phyloP scores from a whole-genome alignment of 2,888 invertebrate genomes.

The Pheosia tremula region DNA sequence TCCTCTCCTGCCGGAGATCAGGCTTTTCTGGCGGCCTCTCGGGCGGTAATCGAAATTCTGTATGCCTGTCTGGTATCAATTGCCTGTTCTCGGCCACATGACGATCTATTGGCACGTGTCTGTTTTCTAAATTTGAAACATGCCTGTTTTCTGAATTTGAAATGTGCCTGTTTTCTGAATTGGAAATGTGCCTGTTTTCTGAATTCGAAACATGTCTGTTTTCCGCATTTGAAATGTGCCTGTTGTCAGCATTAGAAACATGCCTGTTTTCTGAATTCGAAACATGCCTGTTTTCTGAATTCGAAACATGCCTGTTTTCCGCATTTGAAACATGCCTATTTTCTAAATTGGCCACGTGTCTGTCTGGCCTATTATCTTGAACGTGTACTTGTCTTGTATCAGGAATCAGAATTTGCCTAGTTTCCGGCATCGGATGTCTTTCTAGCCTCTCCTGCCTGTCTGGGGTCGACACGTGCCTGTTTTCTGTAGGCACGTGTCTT shows the following conservation, averaged over 20 bases:
- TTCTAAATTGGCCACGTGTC: slow-evolving; percentile 14
- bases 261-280: slow-evolving; percentile 21
- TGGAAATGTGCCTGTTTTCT: slow-evolving; percentile 24
- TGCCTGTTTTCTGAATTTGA: slow-evolving; percentile 16
- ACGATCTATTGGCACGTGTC: slow-evolving; percentile 18
- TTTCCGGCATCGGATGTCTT: background rate
- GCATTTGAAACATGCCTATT: background rate
- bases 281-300: slow-evolving; percentile 15
- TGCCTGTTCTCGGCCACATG: slow-evolving; percentile 19
- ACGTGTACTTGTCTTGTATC: slow-evolving; percentile 19
- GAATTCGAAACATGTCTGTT: slow-evolving; percentile 23
- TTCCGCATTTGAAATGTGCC: slow-evolving; percentile 21
- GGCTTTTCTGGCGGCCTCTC: slow-evolving; percentile 63
- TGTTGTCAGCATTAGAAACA: slow-evolving; percentile 15
- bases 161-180: slow-evolving; percentile 8
- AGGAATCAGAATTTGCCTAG: background rate
- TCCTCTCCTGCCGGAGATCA: slow-evolving; percentile 34
- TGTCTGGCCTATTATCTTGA: slow-evolving; percentile 16
- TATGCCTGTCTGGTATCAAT: slow-evolving; percentile 47
- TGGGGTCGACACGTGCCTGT: slow-evolving; percentile 8
- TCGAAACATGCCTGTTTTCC: slow-evolving; percentile 6
- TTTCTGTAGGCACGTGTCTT: slow-evolving; percentile 8
- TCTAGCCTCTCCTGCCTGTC: background rate
- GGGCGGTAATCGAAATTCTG: slow-evolving; percentile 44
- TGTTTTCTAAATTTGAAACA: slow-evolving; percentile 27